Base-by-base conservation (phyloP, 92 coral and sea anemone genomes). In the Parazoanthus swiftii region DNA sequence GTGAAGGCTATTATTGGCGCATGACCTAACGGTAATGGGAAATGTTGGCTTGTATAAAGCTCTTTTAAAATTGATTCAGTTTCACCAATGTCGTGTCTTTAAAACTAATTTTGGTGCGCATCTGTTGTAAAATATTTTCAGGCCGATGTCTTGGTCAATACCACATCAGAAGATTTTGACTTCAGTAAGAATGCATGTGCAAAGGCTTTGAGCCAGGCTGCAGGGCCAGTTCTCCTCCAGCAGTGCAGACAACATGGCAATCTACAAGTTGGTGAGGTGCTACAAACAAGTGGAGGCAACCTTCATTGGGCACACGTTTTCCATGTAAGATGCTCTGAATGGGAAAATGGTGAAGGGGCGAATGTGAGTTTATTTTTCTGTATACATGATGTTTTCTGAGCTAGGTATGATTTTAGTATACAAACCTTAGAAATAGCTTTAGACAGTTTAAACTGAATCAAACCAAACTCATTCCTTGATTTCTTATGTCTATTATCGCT, bases 91-190 rank as follows among this genome's bases (percentile, higher is more conserved):
- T 54, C 59, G 9, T 54, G 59, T 54, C 59, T 13, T 54, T 48
- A 7, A 2, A 74, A 74, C 77, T 42, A 73, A 35, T 36, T 14
- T 35, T 4, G 14, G 3, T 21, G 46, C 42, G 35, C 3, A 36
- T 0, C 21, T 36, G 8, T 73, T 14, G 35, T 73, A 2, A 7
- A 36, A 38, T 4, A 33, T 72, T 58, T n/a, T 5, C 44, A 94
- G 96, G 96, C 94, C n/a, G 94, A 92, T 72, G 88, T 74, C 13
- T 85, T 94, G 25, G 96, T 94, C 26, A 94, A 94, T 65, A 90
- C 96, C 13, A 87, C 93, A 23, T 82, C 92, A 14, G 70, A 81
- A 58, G 91, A 92, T 58, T 83, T 94, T 20, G 80, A 94, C 36
- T 89, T 94, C 36, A 80, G 88, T 33, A 88, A 48, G 63, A 92